Evolutionary conservation across 2,113 vertebrate species (phyloP), one percentile per base, ranked within the genome.

Genomic region (Sylvietta virens): DNA sequence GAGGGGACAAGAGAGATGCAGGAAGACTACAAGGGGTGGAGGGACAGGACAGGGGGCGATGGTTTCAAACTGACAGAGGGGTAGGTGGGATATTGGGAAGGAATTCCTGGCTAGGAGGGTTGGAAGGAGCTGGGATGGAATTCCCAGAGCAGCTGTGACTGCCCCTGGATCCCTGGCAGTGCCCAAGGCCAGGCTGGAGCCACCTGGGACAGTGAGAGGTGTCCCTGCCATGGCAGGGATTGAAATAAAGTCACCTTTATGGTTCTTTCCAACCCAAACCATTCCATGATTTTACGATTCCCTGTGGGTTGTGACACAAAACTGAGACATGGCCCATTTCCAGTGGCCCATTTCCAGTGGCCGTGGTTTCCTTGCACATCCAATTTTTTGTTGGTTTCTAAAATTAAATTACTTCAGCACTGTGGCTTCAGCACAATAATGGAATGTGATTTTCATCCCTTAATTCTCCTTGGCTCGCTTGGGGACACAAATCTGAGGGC

Each of bases 181-280:
- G 42, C 0, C 30, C 70, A 15, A 40, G 79, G 24, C 12, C 18
- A 19, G 48, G 48, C 7, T 37, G 77, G 80, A 42, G 35, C 19
- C 10, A 0, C 24, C 26, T 60, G 66, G 54, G 31, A 19, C 1
- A 9, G 27, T 19, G 50, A n/a, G 5, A 83, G 27, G 10, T 44
- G 57, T 22, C n/a, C n/a, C n/a, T n/a, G n/a, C n/a, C n/a, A n/a
- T n/a, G n/a, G n/a, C n/a, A n/a, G n/a, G n/a, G n/a, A n/a, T n/a
- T n/a, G n/a, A n/a, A n/a, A n/a, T n/a, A n/a, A n/a, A n/a, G n/a
- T n/a, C n/a, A n/a, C n/a, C n/a, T n/a, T n/a, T n/a, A n/a, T n/a
- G n/a, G n/a, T n/a, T n/a, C n/a, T n/a, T n/a, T n/a, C n/a, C n/a
- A n/a, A n/a, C n/a, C n/a, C n/a, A n/a, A n/a, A n/a, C n/a, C n/a